These are phyloP conservation scores for Penelope pileata DNA, from an alignment of 2,113 vertebrate species.

Conservation along the genomic window DNA sequence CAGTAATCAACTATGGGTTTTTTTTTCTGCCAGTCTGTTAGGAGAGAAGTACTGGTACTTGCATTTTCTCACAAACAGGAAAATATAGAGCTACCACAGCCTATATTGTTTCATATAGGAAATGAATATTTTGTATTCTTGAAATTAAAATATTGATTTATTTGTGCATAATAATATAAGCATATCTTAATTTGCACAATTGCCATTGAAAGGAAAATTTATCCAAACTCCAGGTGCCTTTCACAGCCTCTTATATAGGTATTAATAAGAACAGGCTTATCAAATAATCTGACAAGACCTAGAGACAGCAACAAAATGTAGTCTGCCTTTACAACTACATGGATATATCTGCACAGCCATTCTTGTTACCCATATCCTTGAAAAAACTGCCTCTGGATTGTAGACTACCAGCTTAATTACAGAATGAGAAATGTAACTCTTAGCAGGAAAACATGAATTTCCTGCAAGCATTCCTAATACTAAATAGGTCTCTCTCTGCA, in stretches of 20 bases:
- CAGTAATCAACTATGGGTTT: neutral
- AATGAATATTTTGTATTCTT: neutral
- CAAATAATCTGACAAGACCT: neutral
- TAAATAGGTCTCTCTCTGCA: neutral
- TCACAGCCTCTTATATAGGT: neutral
- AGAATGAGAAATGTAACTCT: neutral
- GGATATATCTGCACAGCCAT: neutral
- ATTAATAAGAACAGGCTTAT: neutral
- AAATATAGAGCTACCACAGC: neutral
- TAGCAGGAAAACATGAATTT: neutral
- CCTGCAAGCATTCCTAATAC: rapidly evolving
- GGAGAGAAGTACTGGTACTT: neutral
- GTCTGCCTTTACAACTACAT: neutral
- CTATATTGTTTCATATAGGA: neutral
- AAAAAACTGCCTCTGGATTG: neutral
- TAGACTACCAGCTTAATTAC: neutral
- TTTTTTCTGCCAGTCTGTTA: neutral
- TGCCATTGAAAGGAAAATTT: neutral
- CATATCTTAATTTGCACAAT: neutral
- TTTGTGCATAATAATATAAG: neutral
- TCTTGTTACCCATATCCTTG: neutral
- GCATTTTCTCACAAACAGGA: neutral
- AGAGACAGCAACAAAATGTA: neutral
- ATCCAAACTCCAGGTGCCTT: neutral
- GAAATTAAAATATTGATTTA: neutral